A percentile compares a stretch with the other conserved stretches of the same genome.
Conservation (phyloP, 2,113 vertebrate genomes). For the Burhinus bistriatus region DNA sequence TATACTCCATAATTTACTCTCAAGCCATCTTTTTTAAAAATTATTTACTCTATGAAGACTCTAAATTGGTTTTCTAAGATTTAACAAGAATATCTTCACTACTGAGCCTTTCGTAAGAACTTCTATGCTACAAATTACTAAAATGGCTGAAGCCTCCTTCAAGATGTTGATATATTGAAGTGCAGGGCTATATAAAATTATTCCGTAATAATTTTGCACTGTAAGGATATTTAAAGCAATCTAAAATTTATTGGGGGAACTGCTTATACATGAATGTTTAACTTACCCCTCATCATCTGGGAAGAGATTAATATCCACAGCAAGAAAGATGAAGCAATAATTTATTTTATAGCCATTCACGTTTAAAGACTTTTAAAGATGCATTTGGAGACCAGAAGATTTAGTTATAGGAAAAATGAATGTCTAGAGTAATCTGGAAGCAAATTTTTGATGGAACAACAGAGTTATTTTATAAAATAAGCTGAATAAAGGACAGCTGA, state of each 20-base stretch:
- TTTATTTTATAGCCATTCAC: neutral
- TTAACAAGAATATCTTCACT: neutral
- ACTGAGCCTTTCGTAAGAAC: neutral
- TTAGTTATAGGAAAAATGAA: neutral
- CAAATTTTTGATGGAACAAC: neutral
- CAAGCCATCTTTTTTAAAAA: neutral
- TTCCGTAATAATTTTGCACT: neutral
- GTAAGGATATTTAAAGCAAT: neutral
- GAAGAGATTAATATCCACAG: neutral
- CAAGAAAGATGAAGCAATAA: neutral
- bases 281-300: neutral
- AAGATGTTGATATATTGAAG: neutral
- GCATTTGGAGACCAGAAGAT: neutral
- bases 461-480: neutral
- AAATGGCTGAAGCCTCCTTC: neutral
- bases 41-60: neutral
- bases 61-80: neutral
- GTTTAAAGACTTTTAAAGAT: conserved; percentile 3
- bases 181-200: neutral
- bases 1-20: neutral
- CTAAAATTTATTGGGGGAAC: neutral
- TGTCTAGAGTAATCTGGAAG: neutral
- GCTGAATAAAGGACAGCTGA: neutral
- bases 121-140: neutral
- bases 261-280: neutral